These are phyloP conservation scores for Chiloscyllium punctatum DNA, from an alignment of 2,797 vertebrate genomes.

Conservation along the genomic window DNA sequence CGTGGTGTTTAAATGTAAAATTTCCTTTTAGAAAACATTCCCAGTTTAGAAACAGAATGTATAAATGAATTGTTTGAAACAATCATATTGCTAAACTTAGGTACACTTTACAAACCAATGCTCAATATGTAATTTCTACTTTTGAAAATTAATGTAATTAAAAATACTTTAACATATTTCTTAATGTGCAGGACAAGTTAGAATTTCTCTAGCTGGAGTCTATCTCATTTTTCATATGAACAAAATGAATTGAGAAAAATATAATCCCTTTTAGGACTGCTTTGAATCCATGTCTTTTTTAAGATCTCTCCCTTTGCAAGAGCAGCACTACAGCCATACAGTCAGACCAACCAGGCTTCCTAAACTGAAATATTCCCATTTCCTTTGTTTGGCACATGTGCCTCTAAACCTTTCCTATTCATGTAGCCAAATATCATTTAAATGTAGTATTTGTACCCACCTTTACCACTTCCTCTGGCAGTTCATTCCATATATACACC, in stretches of 20 bases:
- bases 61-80: background rate
- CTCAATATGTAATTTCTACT: background rate
- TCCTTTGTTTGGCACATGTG: no score
- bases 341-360: background rate
- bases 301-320: background rate
- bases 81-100: background rate
- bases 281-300: background rate
- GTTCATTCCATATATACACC: no score
- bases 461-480: no score
- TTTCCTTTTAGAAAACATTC: conserved; percentile 50
- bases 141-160: background rate
- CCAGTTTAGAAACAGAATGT: conserved; percentile 3
- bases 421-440: no score
- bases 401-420: no score
- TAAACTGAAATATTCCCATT: background rate
- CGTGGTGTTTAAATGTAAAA: conserved; percentile 62
- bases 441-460: no score
- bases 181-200: background rate
- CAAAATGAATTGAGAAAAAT: background rate
- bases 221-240: background rate
- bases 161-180: background rate
- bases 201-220: background rate
- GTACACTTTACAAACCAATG: background rate
- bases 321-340: background rate
- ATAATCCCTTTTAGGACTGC: background rate